Base-by-base conservation (phyloP, 2,113 vertebrate species). In the Muntiacus reevesi region DNA sequence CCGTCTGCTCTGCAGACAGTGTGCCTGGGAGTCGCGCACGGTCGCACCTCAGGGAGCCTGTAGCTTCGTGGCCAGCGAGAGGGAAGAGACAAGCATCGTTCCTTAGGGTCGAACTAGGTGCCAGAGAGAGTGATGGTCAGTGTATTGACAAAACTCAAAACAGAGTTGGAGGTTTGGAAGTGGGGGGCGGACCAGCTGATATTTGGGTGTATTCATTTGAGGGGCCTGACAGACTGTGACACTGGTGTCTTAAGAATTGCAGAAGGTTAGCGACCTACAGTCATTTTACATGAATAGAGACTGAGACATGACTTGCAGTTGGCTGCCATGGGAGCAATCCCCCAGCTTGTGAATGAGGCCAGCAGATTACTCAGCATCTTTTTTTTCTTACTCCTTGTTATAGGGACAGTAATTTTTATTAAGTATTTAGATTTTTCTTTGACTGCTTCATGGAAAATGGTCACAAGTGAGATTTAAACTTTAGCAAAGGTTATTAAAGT, bases 61-160 rank as follows among this genome's bases (percentile, higher is more conserved):
- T 17, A 4, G 30, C 47, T 21, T 11, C 3, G 21, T 1, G 12
- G 55, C 15, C 27, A 57, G 25, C 16, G 0, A 4, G 54, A 64
- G 23, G 23, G 57, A 7, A 17, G 19, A 79, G 52, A 3, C 1
- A 1, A 5, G 0, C 28, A 0, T 8, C 8, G 0, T 5, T 23
- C 19, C 6, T 6, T 0, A 52, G 57, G 43, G 7, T 10, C 0
- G 16, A 7, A 1, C 21, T 25, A 25, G 71, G 59, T 21, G 4
- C 28, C 23, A 1, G 0, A 40, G 25, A 19, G 40, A 21, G 52
- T 10, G 25, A 19, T 4, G 0, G 30, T 23, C 21, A 14, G 2
- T 4, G 50, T 2, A 2, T 0, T 28, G 30, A 19, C 30, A 71
- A 1, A 25, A n/a, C 59, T 67, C 45, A 50, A 4, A 36, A 43